phyloP scores from a whole-genome alignment of 2,797 vertebrate species.

The Graptemys geographica region DNA sequence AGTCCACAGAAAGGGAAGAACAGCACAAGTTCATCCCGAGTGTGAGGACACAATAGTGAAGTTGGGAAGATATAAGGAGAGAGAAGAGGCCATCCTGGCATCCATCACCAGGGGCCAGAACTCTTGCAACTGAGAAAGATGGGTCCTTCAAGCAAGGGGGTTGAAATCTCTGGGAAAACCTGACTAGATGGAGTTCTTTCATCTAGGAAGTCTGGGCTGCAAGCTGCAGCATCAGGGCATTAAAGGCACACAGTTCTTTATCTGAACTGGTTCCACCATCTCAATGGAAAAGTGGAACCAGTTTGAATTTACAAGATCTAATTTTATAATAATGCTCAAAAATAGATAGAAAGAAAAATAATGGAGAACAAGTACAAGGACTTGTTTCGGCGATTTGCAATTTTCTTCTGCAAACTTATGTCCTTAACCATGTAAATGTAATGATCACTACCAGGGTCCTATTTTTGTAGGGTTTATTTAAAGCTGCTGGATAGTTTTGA shows the following conservation, averaged over 20 bases:
- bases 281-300: neutral
- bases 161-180: neutral
- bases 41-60: neutral
- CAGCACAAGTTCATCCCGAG: neutral
- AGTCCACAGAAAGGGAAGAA: neutral
- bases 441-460: neutral
- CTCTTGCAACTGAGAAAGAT: neutral
- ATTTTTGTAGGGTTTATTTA: neutral
- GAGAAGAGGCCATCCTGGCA: neutral
- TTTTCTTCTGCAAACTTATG: neutral
- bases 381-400: neutral
- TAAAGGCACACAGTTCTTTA: neutral
- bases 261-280: neutral
- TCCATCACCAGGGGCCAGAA: neutral
- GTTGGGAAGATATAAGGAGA: neutral
- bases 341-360: neutral
- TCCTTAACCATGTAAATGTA: fast-evolving
- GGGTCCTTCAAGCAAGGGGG: neutral
- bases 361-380: fast-evolving
- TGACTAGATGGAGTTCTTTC: neutral
- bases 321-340: neutral
- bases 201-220: neutral
- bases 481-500: neutral
- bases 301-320: neutral
- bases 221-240: neutral